Evolutionary conservation across 2,113 vertebrate genomes (phyloP), one percentile per base, ranked within the genome.

Genomic region (Romanogobio albipinnatus): DNA sequence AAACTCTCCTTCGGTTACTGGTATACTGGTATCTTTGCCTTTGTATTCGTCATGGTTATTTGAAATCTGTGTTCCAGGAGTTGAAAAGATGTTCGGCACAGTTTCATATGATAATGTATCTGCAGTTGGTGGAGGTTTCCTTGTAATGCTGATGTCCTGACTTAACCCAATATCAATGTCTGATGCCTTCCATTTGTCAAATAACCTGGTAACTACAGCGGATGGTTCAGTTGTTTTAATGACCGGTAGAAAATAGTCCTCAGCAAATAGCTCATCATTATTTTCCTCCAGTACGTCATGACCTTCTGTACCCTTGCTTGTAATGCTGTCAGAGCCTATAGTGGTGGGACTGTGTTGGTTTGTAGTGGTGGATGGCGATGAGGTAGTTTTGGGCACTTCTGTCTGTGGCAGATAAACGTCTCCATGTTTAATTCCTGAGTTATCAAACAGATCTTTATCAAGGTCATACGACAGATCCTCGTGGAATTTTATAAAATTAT

Each of bases 401-500:
- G 5, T 87, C 5, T 87, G 90, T 74, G 85, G 7, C 11, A 56
- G 70, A 17, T 0, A 15, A 49, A 47, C 53, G 4, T 53, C 45
- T 51, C 62, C 45, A 39, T 58, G 49, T 56, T 82, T 82, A 9
- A 80, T 24, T 76, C 56, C 56, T 14, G 82, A 76, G 86, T 86
- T 80, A 79, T 89, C 89, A 29, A 47, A 88, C 22, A 71, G 66
- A 56, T 87, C 79, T 3, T 87, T 91, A 29, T 93, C 92, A 77
- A 93, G 91, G 8, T 94, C 93, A 9, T 97, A 93, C 0, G 96
- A 94, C 71, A 99, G 90, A 84, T 99, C 96, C 87, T 99, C 97
- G 0, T 99, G 98, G 90, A 99, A 99, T 86, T 95, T 97, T 88
- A 99, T 99, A 4, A 99, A 99, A 84, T 99, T 99, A 11, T 99